Conservation (phyloP, 1,140 invertebrate genomes). For the Drosophila pseudoananassae region DNA sequence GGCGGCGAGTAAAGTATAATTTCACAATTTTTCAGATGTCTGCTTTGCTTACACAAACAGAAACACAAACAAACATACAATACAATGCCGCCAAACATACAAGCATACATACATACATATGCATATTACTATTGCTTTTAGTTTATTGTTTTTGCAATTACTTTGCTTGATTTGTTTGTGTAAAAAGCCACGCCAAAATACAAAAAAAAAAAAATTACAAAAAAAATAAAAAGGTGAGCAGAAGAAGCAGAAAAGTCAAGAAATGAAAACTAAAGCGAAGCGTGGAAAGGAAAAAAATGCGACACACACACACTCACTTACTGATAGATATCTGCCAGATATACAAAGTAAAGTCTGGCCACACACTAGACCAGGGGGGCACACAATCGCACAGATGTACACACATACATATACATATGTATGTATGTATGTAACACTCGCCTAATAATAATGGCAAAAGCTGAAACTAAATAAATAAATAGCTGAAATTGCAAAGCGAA, state of each 20-base stretch:
- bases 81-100: slow-evolving; percentile 1
- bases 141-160: slow-evolving; percentile 82
- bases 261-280: slow-evolving; percentile 55
- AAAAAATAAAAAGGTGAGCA: slow-evolving; percentile 22
- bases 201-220: slow-evolving; percentile 40
- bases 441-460: slow-evolving; percentile 76
- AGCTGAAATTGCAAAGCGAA: slow-evolving; percentile 80
- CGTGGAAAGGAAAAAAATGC: slow-evolving; percentile 56
- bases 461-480: slow-evolving; percentile 82
- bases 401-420: background rate
- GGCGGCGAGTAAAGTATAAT: slow-evolving; percentile 70
- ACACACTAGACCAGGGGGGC: background rate
- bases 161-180: slow-evolving; percentile 55
- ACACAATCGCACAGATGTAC: slow-evolving; percentile 14
- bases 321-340: slow-evolving; percentile 69
- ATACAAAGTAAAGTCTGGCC: slow-evolving; percentile 53
- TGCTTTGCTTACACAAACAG: slow-evolving; percentile 59
- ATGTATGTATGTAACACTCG: slow-evolving; percentile 13
- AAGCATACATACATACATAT: slow-evolving; percentile 21
- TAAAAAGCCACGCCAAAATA: slow-evolving; percentile 48
- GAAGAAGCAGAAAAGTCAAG: slow-evolving; percentile 32
- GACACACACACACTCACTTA: slow-evolving; percentile 50
- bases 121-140: slow-evolving; percentile 76
- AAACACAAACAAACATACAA: background rate
- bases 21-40: slow-evolving; percentile 69